A percentile compares a stretch with the other conserved stretches of the same genome.
phyloP scores from a whole-genome alignment of 2,888 invertebrate species.

The Drosophila affinis region DNA sequence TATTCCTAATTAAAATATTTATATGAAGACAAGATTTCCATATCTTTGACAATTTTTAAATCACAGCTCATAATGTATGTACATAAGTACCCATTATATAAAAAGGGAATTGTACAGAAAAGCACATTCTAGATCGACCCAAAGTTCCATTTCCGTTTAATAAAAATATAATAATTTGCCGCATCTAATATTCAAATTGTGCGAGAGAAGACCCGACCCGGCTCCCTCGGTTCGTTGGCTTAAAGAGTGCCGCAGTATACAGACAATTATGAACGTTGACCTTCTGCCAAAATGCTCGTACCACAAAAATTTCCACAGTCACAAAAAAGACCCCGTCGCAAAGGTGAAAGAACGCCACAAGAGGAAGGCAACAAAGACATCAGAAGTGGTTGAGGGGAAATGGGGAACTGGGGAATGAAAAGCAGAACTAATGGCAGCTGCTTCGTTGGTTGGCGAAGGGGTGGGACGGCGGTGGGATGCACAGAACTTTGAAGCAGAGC shows the following conservation, averaged over 20 bases:
- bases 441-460: not conserved
- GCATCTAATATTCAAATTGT: constrained; percentile 47
- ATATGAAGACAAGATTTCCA: not conserved
- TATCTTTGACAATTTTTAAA: no score
- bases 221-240: constrained; percentile 48
- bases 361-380: constrained; percentile 35
- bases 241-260: constrained; percentile 30
- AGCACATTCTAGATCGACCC: constrained; percentile 18
- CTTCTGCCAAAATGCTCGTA: constrained; percentile 59
- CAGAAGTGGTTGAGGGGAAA: constrained; percentile 14
- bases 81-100: no score
- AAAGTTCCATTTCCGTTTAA: constrained; percentile 44
- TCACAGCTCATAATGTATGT: no score
- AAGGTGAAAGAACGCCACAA: constrained; percentile 67
- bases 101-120: not conserved
- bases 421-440: constrained; percentile 46
- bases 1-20: no score
- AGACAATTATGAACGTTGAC: constrained; percentile 73
- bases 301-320: constrained; percentile 49
- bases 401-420: not conserved
- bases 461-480: constrained; percentile 26
- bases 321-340: constrained; percentile 30
- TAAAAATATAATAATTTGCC: constrained; percentile 38
- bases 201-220: constrained; percentile 10
- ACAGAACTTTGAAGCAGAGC: constrained; percentile 38